Conservation (phyloP, 2,797 vertebrate species). For the Diceros bicornis region DNA sequence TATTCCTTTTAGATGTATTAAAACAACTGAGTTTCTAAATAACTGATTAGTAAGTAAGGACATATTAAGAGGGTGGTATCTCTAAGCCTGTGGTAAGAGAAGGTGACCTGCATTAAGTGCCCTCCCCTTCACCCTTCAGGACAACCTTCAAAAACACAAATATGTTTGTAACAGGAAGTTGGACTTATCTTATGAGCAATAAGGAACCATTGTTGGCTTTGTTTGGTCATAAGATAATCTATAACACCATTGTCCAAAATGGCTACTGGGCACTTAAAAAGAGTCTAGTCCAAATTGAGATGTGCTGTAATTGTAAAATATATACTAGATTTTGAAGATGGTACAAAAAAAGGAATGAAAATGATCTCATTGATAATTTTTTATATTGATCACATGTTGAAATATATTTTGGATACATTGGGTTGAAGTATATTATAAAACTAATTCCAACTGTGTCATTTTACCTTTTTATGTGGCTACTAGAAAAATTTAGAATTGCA, state of each 20-base stretch:
- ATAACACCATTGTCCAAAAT: not conserved
- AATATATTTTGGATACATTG: not conserved
- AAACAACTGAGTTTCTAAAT: constrained; percentile 7
- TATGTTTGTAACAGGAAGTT: not conserved
- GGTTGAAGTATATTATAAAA: not conserved
- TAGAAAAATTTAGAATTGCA: not conserved
- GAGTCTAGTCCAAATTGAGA: not conserved
- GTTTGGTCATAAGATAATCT: not conserved
- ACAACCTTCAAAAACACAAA: not conserved
- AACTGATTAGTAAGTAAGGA: not conserved
- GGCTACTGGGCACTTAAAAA: not conserved
- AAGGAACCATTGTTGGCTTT: not conserved
- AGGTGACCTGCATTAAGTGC: not conserved
- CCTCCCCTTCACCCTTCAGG: not conserved
- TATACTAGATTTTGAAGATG: not conserved
- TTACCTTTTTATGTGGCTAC: not conserved
- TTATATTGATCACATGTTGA: not conserved
- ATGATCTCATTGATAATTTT: not conserved
- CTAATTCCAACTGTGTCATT: constrained; percentile 7
- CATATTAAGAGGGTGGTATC: not conserved
- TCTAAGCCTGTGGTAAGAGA: not conserved
- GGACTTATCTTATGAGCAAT: not conserved
- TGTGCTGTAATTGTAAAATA: not conserved
- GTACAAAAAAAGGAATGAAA: not conserved
- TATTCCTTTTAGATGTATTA: not conserved